These are phyloP conservation scores for Catocala nupta DNA, from an alignment of 2,888 invertebrate genomes.

Conservation along the genomic window DNA sequence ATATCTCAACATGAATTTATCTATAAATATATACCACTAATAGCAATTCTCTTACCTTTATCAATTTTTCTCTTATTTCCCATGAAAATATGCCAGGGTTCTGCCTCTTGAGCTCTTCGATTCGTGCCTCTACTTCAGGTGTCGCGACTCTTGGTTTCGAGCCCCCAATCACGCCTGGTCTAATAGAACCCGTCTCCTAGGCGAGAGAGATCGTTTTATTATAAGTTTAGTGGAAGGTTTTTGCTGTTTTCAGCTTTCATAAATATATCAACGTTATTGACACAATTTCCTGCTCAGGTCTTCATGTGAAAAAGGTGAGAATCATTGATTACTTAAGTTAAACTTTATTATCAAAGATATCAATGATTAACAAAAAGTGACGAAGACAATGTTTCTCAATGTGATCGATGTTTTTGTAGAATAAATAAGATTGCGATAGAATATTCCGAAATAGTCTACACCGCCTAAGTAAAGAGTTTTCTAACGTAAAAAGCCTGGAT, in stretches of 20 bases:
- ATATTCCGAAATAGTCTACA: no score
- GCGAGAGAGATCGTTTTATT: conserved; percentile 53
- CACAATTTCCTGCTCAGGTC: no score
- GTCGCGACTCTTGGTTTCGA: conserved; percentile 97
- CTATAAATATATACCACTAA: no score
- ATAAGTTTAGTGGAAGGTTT: conserved; percentile 24
- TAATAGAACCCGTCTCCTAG: conserved; percentile 97
- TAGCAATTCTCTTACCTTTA: conserved; percentile 88
- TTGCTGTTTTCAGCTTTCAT: neutral
- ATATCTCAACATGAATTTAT: no score
- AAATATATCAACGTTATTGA: neutral
- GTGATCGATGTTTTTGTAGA: no score
- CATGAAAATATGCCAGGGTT: conserved; percentile 98
- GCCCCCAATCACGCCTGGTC: conserved; percentile 97
- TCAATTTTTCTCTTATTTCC: conserved; percentile 97
- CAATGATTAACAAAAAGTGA: no score
- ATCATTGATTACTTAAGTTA: no score
- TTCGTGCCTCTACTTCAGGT: conserved; percentile 96
- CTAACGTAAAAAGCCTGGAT: neutral
- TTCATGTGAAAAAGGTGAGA: no score
- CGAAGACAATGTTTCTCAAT: no score
- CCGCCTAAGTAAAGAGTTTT: no score
- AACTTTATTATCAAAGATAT: no score
- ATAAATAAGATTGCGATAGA: no score
- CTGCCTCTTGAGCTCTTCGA: conserved; percentile 96